These are phyloP conservation scores for Amazonetta brasiliensis DNA, from an alignment of 2,797 vertebrate genomes.

Conservation along the genomic window DNA sequence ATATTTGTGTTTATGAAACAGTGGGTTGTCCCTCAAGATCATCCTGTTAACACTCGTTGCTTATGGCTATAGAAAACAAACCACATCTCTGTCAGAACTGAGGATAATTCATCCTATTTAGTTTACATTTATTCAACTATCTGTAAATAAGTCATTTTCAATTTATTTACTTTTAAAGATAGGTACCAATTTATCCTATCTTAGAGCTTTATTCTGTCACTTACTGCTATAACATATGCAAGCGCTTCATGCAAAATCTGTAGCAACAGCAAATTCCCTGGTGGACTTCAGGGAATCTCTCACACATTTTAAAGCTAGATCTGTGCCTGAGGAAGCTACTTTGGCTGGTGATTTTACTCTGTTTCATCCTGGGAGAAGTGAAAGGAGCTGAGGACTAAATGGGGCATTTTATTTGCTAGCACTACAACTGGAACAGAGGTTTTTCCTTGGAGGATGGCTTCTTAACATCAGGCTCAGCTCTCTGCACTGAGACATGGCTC, in stretches of 20 bases:
- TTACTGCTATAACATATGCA: neutral
- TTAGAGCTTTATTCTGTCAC: neutral
- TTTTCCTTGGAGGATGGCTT: neutral
- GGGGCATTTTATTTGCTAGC: neutral
- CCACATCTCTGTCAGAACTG: neutral
- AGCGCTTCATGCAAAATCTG: neutral
- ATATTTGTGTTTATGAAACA: neutral
- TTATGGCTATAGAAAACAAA: neutral
- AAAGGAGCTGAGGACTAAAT: neutral
- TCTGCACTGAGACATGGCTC: accelerated
- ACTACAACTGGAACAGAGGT: neutral
- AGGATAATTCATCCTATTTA: neutral
- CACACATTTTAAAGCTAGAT: neutral
- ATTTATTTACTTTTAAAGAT: neutral
- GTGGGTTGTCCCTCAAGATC: neutral
- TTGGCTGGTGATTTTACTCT: neutral
- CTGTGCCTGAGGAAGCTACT: neutral
- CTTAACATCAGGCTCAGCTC: neutral
- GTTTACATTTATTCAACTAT: neutral
- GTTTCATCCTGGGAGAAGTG: neutral
- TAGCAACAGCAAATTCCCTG: neutral
- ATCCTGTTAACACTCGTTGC: neutral
- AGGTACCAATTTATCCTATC: neutral
- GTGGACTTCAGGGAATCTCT: neutral
- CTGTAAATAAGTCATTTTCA: neutral